These are phyloP conservation scores for Notamacropus eugenii DNA, from an alignment of 2,797 vertebrate species.

Conservation along the genomic window DNA sequence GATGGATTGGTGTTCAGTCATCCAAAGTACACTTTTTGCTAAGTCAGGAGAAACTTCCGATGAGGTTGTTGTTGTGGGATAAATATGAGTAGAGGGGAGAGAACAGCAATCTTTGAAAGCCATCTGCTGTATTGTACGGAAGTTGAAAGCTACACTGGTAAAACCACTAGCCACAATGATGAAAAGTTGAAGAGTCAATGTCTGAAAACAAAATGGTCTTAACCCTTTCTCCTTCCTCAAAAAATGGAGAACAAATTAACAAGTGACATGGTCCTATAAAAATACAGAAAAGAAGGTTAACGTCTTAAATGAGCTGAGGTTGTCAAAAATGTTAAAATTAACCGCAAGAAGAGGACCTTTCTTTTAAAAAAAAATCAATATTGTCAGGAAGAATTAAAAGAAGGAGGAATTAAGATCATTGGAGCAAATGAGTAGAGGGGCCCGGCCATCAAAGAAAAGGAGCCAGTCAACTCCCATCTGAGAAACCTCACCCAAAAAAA, in stretches of 20 bases:
- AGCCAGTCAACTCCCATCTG: background rate
- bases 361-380: background rate
- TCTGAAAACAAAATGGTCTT: background rate
- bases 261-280: background rate
- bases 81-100: background rate
- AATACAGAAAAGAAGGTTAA: background rate
- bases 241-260: background rate
- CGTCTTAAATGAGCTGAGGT: background rate
- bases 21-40: background rate
- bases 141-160: background rate
- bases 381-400: background rate
- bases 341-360: background rate
- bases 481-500: background rate
- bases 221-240: background rate
- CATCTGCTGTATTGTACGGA: background rate
- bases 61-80: background rate
- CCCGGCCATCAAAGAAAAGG: background rate
- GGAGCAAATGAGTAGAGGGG: background rate
- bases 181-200: background rate
- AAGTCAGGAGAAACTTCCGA: background rate
- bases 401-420: background rate
- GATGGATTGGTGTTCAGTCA: background rate
- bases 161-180: background rate
- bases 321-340: background rate
- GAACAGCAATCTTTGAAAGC: background rate